Percentiles rank a stretch among this genome's conserved stretches.
Evolutionary conservation across 1,140 invertebrate species (phyloP).

Genomic region (Ganaspis sp.): DNA sequence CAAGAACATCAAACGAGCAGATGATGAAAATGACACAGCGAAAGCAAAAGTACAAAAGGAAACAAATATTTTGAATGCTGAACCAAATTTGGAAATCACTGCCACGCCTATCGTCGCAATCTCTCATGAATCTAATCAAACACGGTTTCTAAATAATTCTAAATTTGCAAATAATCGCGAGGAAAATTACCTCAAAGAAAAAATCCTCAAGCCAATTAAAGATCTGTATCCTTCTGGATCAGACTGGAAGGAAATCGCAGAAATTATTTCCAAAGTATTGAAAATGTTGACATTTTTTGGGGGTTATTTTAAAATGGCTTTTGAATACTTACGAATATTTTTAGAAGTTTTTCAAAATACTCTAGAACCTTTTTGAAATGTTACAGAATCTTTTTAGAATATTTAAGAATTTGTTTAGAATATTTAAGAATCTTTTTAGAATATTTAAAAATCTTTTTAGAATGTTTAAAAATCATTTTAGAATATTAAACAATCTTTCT

Average conservation of each 20-base stretch:
- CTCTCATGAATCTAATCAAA: conserved; percentile 17
- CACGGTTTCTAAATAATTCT: conserved; percentile 36
- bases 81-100: conserved; percentile 55
- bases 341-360: no score
- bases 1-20: conserved; percentile 45
- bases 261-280: conserved; percentile 75
- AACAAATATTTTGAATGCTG: conserved; percentile 39
- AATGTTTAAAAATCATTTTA: no score
- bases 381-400: no score
- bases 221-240: conserved; percentile 70
- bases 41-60: conserved; percentile 44
- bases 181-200: conserved; percentile 51
- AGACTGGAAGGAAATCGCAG: conserved; percentile 77
- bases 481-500: no score
- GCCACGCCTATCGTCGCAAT: conserved; percentile 53
- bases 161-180: conserved; percentile 35
- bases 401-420: no score
- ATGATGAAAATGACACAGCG: conserved; percentile 45
- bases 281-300: not conserved
- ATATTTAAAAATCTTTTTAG: no score
- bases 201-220: conserved; percentile 68
- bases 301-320: no score
- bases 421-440: no score
- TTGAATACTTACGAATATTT: no score
- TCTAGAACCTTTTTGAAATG: no score